phyloP scores from a whole-genome alignment of 2,888 invertebrate genomes.

The Eupithecia centaureata region DNA sequence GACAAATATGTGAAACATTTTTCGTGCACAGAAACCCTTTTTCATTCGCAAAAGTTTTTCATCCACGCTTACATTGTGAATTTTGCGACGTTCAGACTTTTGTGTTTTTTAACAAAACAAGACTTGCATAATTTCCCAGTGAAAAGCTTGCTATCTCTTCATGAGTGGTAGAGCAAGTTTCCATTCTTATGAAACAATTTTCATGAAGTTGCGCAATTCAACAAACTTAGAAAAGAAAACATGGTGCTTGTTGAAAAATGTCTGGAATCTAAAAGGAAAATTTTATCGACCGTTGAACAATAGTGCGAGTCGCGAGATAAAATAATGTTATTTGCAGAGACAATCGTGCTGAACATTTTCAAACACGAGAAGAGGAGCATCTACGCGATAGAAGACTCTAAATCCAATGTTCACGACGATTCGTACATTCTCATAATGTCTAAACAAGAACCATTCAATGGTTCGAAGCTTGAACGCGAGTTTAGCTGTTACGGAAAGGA shows the following conservation, averaged over 20 bases:
- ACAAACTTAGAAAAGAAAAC: constrained; percentile 13
- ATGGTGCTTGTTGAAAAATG: neutral
- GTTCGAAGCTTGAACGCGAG: constrained; percentile 52
- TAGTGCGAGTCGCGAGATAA: constrained; percentile 37
- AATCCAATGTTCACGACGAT: constrained; percentile 63
- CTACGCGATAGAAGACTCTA: constrained; percentile 51
- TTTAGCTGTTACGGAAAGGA: constrained; percentile 59
- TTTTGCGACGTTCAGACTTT: neutral
- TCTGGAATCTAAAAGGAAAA: constrained; percentile 13
- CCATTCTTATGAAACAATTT: neutral
- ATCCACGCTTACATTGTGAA: constrained; percentile 11
- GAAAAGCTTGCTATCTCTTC: constrained; percentile 4
- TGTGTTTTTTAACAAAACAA: constrained; percentile 9
- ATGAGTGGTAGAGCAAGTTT: neutral
- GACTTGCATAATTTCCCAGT: constrained; percentile 11
- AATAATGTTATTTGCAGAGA: constrained; percentile 42
- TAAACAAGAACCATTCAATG: constrained; percentile 69
- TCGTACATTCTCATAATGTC: constrained; percentile 71
- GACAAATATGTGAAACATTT: constrained; percentile 31
- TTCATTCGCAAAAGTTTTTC: constrained; percentile 22
- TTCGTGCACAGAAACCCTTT: constrained; percentile 15
- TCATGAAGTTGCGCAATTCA: neutral
- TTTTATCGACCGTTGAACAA: constrained; percentile 35
- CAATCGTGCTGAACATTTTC: constrained; percentile 55
- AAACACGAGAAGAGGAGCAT: constrained; percentile 58